phyloP scores from a whole-genome alignment of 2,888 invertebrate species.

The Acrocyrtus sp. region DNA sequence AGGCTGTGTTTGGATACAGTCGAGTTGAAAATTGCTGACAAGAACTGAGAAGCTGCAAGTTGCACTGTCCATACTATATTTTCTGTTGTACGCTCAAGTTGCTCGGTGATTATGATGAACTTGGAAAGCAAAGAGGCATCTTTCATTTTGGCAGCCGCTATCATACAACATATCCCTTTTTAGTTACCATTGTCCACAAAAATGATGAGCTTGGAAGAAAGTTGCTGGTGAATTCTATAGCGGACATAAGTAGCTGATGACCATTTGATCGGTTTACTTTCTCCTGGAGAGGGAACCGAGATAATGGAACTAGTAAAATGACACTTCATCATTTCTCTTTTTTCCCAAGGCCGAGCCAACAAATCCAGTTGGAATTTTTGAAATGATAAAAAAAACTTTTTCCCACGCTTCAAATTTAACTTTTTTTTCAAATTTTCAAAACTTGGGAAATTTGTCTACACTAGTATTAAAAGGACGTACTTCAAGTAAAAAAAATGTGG shows the following conservation, averaged over 20 bases:
- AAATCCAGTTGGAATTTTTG: too few species aligned
- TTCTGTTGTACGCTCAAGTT: background rate
- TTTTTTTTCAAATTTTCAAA: too few species aligned
- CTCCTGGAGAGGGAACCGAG: too few species aligned
- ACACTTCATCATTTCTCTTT: too few species aligned
- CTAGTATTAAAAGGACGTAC: too few species aligned
- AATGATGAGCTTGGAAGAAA: slow-evolving; percentile 37
- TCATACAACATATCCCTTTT: slow-evolving; percentile 27
- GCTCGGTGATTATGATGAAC: background rate
- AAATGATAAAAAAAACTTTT: too few species aligned
- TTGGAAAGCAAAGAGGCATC: slow-evolving; percentile 14
- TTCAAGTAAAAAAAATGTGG: too few species aligned
- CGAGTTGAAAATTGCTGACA: slow-evolving; percentile 17
- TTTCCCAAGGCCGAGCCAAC: too few species aligned
- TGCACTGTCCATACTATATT: background rate
- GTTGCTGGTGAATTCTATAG: slow-evolving; percentile 26
- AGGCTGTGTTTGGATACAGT: slow-evolving; percentile 20
- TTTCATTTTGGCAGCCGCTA: slow-evolving; percentile 33
- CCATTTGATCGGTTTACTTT: slow-evolving; percentile 13
- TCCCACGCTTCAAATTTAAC: too few species aligned
- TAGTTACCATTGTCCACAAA: slow-evolving; percentile 43
- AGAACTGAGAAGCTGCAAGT: slow-evolving; percentile 18
- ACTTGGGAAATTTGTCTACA: too few species aligned
- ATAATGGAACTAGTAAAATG: too few species aligned
- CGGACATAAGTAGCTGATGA: slow-evolving; percentile 9